phyloP scores from a whole-genome alignment of 2,797 vertebrate genomes.

The Phrynocephalus guinanensis region DNA sequence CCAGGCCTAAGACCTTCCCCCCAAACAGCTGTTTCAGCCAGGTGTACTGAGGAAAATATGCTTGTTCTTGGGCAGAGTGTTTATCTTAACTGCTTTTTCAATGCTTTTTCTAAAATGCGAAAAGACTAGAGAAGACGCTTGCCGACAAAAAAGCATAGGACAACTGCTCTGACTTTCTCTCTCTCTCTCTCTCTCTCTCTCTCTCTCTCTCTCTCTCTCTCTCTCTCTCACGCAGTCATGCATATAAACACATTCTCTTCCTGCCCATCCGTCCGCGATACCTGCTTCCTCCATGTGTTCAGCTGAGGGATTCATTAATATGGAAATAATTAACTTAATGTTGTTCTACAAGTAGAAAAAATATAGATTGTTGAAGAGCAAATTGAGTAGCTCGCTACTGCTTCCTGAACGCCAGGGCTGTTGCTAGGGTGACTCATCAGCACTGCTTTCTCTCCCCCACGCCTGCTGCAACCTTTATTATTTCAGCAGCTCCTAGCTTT shows the following conservation, averaged over 20 bases:
- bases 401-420: conserved; percentile 33
- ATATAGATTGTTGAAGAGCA: conserved; percentile 45
- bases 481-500: conserved; percentile 32
- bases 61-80: not conserved
- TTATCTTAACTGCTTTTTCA: too few species aligned
- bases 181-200: conserved; percentile 2
- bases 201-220: conserved; percentile 36
- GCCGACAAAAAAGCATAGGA: too few species aligned
- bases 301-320: conserved; percentile 47
- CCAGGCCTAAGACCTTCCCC: not conserved
- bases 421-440: conserved; percentile 43
- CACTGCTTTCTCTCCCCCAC: not conserved
- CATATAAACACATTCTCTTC: conserved; percentile 32
- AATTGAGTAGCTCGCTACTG: conserved; percentile 38
- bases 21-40: not conserved
- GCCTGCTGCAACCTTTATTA: not conserved
- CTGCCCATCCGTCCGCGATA: conserved; percentile 49
- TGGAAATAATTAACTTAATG: conserved; percentile 55
- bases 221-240: conserved; percentile 27
- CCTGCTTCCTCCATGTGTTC: conserved; percentile 48
- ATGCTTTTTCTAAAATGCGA: too few species aligned
- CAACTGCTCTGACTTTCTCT: too few species aligned
- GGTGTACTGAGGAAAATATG: not conserved
- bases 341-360: conserved; percentile 53
- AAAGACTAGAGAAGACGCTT: too few species aligned